Base-by-base conservation (phyloP, 2,888 invertebrate genomes). In the Phortica okadai region DNA sequence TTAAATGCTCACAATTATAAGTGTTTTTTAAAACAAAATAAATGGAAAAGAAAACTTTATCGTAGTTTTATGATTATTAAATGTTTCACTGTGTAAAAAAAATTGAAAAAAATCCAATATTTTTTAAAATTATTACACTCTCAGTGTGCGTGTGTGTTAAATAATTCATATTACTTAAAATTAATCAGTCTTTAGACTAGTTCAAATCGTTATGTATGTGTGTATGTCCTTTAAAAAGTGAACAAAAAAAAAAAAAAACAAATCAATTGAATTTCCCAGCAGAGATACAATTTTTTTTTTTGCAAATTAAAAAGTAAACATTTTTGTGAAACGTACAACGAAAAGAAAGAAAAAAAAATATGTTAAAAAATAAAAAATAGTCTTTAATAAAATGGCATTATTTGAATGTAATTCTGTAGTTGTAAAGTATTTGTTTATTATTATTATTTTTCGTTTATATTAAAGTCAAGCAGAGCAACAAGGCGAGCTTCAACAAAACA, bases 1-100 rank as follows among this genome's bases (percentile, higher is more conserved):
- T 67, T 67, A 67, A 67, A 44, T 67, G 67, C 67, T 67, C 67
- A 67, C 67, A 67, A 67, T 67, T 67, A 67, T 67, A 50, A 11
- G 14, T 14, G 50, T 50, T 50, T 50, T 33, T 50, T 50, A 50
- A 50, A 14, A 50, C 50, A 14, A 50, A 33, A 33, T 33, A 33
- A 33, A 33, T 33, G 33, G 33, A 59, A 21, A 59, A 21, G 21
- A 21, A 21, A 21, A 21, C 21, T 33, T 64, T 64, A 33, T 8
- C 7, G 33, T 64, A 64, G 62, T 45, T 58, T 21, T 21, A 16
- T 58, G 6, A 58, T 16, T 58, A 58, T 67, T 67, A 44, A 44
- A 67, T 67, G 67, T 67, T 44, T 67, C 6, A 67, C n/a, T 67
- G 42, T 67, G 33, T 64, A 50, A 50, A 50, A 50, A 50, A 59